Evolutionary conservation across 2,113 vertebrate species (phyloP).

Genomic region (Gnathonemus longibarbis): DNA sequence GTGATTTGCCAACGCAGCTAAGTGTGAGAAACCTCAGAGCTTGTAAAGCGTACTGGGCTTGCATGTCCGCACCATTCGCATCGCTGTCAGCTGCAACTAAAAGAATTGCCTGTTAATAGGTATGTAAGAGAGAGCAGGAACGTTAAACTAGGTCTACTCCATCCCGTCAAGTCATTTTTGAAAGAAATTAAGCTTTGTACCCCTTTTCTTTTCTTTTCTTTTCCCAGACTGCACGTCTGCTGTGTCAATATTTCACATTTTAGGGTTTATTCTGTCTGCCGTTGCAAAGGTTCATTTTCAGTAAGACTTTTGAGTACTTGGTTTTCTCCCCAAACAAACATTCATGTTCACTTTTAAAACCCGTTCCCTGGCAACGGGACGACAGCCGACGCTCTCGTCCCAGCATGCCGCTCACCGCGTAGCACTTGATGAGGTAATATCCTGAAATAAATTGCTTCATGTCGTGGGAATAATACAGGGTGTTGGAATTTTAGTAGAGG

Average conservation of each 20-base stretch:
- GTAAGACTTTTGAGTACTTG: not conserved
- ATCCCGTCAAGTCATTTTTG: not conserved
- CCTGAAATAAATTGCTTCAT: not conserved
- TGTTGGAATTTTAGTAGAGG: not conserved
- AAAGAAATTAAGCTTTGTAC: not conserved
- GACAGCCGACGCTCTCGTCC: not conserved
- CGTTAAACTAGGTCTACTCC: too few relatives aligned
- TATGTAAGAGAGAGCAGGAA: not conserved
- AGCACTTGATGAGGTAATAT: not conserved
- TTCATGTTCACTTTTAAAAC: not conserved
- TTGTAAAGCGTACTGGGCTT: slow-evolving; percentile 13
- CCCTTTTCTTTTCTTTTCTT: not conserved
- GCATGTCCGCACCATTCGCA: slow-evolving; percentile 25
- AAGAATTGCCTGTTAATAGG: slow-evolving; percentile 12
- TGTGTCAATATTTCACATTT: not conserved
- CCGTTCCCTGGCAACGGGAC: not conserved
- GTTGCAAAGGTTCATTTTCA: not conserved
- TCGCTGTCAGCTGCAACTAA: slow-evolving; percentile 6
- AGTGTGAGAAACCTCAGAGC: slow-evolving; percentile 2
- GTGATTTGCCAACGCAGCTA: slow-evolving; percentile 11
- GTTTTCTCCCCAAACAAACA: not conserved
- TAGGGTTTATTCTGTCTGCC: not conserved
- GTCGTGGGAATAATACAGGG: not conserved
- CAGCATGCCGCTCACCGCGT: not conserved
- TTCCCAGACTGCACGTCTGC: not conserved